Conservation (phyloP, 2,888 invertebrate species). For the Drosophila pegasa region DNA sequence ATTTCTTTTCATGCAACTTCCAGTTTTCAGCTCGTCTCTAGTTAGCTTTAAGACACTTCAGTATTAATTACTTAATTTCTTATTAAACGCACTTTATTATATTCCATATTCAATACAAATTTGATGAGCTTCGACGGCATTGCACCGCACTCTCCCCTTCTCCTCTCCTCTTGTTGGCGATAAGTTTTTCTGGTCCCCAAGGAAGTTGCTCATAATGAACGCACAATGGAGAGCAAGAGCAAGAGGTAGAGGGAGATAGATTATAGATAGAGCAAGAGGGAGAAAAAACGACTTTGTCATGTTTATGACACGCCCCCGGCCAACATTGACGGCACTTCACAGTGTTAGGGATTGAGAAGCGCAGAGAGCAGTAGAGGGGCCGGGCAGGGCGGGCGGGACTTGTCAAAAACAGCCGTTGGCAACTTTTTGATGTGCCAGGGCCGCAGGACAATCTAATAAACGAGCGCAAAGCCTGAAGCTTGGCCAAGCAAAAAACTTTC, state of each 20-base stretch:
- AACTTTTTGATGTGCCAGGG: slow-evolving; percentile 70
- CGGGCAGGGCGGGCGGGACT: slow-evolving; percentile 22
- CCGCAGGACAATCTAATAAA: slow-evolving; percentile 73
- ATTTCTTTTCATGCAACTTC: too few relatives aligned
- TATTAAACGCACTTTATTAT: slow-evolving; percentile 17
- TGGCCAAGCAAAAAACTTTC: slow-evolving; percentile 61
- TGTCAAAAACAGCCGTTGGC: slow-evolving; percentile 73
- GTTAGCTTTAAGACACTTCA: background rate
- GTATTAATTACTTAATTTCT: slow-evolving; percentile 38
- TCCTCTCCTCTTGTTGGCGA: slow-evolving; percentile 8
- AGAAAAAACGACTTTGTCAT: slow-evolving; percentile 58
- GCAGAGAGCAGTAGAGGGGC: too few relatives aligned
- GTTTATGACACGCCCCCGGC: slow-evolving; percentile 63
- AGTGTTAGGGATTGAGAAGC: background rate
- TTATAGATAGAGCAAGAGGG: slow-evolving; percentile 3
- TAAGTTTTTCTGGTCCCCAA: slow-evolving; percentile 36
- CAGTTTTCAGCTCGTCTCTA: too few relatives aligned
- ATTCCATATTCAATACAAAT: slow-evolving; percentile 45
- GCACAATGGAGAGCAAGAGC: slow-evolving; percentile 9
- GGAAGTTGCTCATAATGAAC: slow-evolving; percentile 56
- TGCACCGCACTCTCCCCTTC: background rate
- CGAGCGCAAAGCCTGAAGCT: slow-evolving; percentile 50
- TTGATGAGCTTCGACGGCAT: slow-evolving; percentile 42
- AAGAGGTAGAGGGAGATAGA: background rate
- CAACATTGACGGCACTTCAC: slow-evolving; percentile 59